These are phyloP conservation scores for Cercocebus atys DNA, from an alignment of 2,113 vertebrate species.

Conservation along the genomic window DNA sequence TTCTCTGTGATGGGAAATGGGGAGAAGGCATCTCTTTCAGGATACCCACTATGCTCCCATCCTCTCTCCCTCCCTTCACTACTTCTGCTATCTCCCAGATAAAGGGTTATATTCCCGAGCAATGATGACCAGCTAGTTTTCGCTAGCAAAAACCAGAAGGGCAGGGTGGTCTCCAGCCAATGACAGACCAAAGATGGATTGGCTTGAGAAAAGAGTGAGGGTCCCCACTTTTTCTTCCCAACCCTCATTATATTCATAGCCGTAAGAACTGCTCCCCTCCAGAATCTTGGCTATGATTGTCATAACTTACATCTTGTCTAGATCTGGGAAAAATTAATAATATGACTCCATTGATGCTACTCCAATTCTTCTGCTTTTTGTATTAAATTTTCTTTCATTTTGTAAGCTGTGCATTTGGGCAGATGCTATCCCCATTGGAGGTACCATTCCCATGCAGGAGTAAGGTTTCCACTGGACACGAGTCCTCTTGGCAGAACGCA, in stretches of 20 bases:
- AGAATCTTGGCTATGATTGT: neutral
- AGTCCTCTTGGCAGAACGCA: neutral
- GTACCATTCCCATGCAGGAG: neutral
- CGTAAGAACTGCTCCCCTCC: neutral
- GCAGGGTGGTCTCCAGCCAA: neutral
- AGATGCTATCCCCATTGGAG: neutral
- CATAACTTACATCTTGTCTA: neutral
- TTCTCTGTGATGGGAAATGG: neutral
- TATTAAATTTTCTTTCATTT: neutral
- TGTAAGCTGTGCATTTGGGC: neutral
- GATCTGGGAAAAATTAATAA: neutral
- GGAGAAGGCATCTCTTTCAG: neutral
- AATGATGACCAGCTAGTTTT: neutral
- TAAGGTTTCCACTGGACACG: neutral
- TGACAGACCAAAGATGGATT: neutral
- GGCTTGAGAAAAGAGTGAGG: neutral
- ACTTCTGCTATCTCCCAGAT: neutral
- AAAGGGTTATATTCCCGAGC: neutral
- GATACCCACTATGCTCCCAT: accelerated
- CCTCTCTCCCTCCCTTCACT: accelerated
- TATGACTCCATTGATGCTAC: neutral
- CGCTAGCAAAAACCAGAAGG: neutral
- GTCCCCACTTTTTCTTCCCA: neutral
- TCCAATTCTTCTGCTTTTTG: neutral
- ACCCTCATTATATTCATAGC: neutral